Evolutionary conservation across 2,797 vertebrate genomes (phyloP).

Genomic region (Oryzias dopingdopingensis): DNA sequence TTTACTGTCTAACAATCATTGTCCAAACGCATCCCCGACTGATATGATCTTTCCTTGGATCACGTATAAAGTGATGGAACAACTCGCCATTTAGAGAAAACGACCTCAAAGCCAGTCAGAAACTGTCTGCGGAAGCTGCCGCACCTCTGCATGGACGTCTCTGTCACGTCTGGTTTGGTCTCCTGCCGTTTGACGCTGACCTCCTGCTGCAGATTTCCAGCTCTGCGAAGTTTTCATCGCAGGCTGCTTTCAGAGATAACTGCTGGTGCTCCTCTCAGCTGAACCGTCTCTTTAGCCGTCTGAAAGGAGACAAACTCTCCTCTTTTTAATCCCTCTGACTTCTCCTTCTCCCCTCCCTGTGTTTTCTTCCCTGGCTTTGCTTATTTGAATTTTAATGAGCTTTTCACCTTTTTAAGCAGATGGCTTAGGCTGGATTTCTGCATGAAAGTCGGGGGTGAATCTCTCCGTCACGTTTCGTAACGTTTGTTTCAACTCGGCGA

Average conservation of each 20-base stretch:
- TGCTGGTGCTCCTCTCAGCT: constrained; percentile 41
- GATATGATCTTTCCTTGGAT: too few species aligned
- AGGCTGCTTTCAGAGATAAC: constrained; percentile 65
- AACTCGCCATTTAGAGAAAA: too few species aligned
- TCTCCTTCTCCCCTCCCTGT: constrained; percentile 22
- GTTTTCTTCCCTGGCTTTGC: constrained; percentile 39
- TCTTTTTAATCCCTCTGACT: constrained; percentile 50
- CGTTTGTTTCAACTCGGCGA: constrained; percentile 75
- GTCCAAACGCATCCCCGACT: too few species aligned
- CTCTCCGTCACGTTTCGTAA: constrained; percentile 73
- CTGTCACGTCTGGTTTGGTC: too few species aligned
- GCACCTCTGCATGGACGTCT: too few species aligned
- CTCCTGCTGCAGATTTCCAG: constrained; percentile 19
- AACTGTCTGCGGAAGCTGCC: too few species aligned
- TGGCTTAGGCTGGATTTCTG: constrained; percentile 74
- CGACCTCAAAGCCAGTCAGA: too few species aligned
- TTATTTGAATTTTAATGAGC: constrained; percentile 80
- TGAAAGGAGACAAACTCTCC: constrained; percentile 49
- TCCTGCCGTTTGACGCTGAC: background rate
- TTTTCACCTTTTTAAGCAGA: constrained; percentile 81
- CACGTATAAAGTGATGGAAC: too few species aligned
- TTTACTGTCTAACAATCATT: too few species aligned
- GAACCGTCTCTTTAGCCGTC: constrained; percentile 66
- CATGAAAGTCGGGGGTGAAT: constrained; percentile 68
- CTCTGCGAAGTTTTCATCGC: constrained; percentile 33